phyloP scores from a whole-genome alignment of 2,113 vertebrate genomes.

The Fulmarus glacialis region DNA sequence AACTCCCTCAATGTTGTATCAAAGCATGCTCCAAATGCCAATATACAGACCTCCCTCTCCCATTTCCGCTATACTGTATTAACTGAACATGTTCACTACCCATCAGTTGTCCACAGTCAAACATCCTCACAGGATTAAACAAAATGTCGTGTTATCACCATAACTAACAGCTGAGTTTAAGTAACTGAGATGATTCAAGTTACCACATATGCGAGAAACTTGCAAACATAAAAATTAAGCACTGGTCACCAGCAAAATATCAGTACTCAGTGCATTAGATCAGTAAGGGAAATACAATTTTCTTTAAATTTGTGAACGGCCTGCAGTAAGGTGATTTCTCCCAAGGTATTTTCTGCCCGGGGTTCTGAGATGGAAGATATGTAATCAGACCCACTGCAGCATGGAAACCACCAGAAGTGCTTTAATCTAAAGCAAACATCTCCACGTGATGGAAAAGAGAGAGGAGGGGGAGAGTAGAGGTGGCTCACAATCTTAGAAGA shows the following conservation, averaged over 20 bases:
- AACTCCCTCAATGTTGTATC: not conserved
- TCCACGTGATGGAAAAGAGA: not conserved
- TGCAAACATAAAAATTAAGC: not conserved
- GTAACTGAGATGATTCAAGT: not conserved
- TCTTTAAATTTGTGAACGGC: not conserved
- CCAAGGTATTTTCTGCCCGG: not conserved
- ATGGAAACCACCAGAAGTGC: conserved; percentile 5
- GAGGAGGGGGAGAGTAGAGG: not conserved
- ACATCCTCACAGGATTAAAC: not conserved
- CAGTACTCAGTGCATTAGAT: not conserved
- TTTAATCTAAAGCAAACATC: conserved; percentile 61
- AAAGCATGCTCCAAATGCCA: not conserved
- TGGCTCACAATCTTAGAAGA: not conserved
- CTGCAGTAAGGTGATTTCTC: not conserved
- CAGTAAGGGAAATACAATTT: not conserved
- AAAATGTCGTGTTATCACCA: not conserved
- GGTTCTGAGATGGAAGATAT: not conserved
- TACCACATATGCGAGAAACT: rapidly evolving
- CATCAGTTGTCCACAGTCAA: not conserved
- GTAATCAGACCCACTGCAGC: not conserved
- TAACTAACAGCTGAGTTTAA: not conserved
- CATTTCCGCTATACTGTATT: not conserved
- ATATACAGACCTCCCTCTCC: not conserved
- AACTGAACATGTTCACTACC: not conserved
- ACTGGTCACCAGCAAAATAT: not conserved